Evolutionary conservation across 1,140 invertebrate species (phyloP), one percentile per base, ranked within the genome.

Genomic region (Panagrolaimus sp.): DNA sequence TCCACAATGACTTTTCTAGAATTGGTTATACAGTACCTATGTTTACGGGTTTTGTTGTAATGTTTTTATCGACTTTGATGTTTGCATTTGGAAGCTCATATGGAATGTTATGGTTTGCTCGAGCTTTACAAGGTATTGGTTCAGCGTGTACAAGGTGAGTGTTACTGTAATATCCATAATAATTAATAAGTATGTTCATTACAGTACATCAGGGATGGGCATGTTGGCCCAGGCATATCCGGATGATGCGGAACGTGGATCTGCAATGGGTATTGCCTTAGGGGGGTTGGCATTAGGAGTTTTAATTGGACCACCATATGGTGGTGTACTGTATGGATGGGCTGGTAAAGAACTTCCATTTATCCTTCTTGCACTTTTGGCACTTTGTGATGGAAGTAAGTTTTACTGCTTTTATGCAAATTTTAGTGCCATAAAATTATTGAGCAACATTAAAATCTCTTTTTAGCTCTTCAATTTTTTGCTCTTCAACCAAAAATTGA

Each of bases 21-120:
- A 95, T 99, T 83, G 96, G 96, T 72, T 99, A 98, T 86, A 97
- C 93, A 78, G 89, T 98, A 62, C 96, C 96, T 21, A 97, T 99
- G 94, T 98, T 99, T 83, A 89, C 90, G 5, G 96, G 96, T 17
- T 98, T 98, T 84, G 88, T 96, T 65, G 94, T 99, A 71, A 96
- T 98, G 93, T 98, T 98, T 84, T 83, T 96, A 15, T 98, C 96
- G 0, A 98, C 96, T 0, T 84, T 98, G 55, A 91, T 96, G 78
- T 98, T 98, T 85, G 94, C 94, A 1, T 95, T 97, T 84, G 94
- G 93, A 26, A 88, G 92, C 63, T 93, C 90, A 46, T 97, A 94
- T 83, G 84, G 89, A 21, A 90, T 96, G 1, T 85, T 97, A 24
- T 96, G 97, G 85, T 83, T 96, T 44, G 94, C 95, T 0, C 87